These are phyloP conservation scores for Sarcoramphus papa DNA, from an alignment of 2,797 vertebrate genomes.

Conservation along the genomic window DNA sequence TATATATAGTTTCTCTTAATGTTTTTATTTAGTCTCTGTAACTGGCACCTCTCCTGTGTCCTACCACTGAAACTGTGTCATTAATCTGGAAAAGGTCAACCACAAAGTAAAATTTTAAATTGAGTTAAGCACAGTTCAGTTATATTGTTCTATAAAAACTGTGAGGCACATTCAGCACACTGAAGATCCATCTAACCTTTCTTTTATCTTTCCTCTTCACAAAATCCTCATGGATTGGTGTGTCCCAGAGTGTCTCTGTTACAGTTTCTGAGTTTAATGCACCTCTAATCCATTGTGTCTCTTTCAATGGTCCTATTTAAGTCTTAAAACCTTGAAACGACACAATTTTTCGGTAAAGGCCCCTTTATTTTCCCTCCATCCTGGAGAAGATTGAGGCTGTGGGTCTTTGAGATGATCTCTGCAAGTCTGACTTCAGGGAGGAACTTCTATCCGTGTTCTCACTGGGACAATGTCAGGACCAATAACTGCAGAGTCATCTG, in stretches of 20 bases:
- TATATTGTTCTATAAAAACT: background rate
- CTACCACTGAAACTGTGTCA: background rate
- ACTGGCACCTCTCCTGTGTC: background rate
- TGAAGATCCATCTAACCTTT: background rate
- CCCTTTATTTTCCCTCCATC: background rate
- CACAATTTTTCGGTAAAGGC: rapidly evolving
- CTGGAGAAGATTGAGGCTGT: background rate
- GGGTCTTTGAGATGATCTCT: background rate
- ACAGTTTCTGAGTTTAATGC: background rate
- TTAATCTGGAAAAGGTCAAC: conserved; percentile 37
- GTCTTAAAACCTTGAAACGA: background rate
- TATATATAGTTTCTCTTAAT: background rate
- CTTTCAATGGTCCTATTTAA: background rate
- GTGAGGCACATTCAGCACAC: background rate
- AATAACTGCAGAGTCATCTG: background rate
- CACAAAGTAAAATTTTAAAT: conserved; percentile 2
- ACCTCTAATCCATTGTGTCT: background rate
- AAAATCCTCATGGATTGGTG: background rate
- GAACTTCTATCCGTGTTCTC: background rate
- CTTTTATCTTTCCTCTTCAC: background rate
- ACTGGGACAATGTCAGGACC: background rate
- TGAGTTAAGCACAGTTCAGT: background rate
- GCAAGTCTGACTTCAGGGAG: background rate
- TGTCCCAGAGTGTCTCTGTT: background rate
- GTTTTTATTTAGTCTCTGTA: conserved; percentile 4